Conservation (phyloP, 2,888 invertebrate species). For the Trachelus tabidus region DNA sequence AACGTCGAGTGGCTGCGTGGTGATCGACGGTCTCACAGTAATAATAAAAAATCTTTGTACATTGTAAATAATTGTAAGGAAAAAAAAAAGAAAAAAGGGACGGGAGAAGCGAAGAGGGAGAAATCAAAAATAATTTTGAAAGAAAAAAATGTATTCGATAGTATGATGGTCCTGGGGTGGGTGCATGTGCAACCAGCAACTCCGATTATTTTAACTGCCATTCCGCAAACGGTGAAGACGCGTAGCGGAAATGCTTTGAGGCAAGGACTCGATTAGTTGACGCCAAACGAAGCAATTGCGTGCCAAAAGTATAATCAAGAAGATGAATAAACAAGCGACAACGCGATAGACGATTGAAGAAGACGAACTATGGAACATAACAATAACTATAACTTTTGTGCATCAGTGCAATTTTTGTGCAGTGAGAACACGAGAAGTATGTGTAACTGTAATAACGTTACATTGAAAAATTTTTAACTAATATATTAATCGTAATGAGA, state of each 20-base stretch:
- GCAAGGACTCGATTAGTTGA: neutral
- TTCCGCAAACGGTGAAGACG: neutral
- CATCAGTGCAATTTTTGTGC: constrained; percentile 26
- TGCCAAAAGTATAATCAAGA: neutral
- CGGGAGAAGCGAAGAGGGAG: neutral
- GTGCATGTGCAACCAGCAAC: constrained; percentile 58
- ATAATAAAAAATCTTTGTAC: constrained; percentile 44
- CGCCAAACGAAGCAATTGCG: constrained; percentile 1
- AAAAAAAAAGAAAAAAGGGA: constrained; percentile 25
- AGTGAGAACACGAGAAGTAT: constrained; percentile 20
- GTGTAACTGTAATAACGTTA: constrained; percentile 11
- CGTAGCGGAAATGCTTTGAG: constrained; percentile 2
- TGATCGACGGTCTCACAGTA: constrained; percentile 1
- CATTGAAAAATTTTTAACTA: constrained; percentile 25
- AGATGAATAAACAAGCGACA: neutral
- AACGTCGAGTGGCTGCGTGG: neutral
- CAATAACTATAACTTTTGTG: constrained; percentile 6
- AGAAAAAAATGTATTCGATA: constrained; percentile 18
- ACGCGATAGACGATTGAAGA: neutral
- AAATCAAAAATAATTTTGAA: constrained; percentile 40
- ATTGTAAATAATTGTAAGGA: constrained; percentile 54
- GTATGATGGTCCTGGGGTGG: constrained; percentile 57
- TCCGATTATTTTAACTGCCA: constrained; percentile 35
- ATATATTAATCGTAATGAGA: constrained; percentile 26
- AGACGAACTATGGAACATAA: constrained; percentile 5